Percentiles rank a stretch among this genome's conserved stretches.
Conservation (phyloP, 2,888 invertebrate species). For the Himalopsyche tibetana region DNA sequence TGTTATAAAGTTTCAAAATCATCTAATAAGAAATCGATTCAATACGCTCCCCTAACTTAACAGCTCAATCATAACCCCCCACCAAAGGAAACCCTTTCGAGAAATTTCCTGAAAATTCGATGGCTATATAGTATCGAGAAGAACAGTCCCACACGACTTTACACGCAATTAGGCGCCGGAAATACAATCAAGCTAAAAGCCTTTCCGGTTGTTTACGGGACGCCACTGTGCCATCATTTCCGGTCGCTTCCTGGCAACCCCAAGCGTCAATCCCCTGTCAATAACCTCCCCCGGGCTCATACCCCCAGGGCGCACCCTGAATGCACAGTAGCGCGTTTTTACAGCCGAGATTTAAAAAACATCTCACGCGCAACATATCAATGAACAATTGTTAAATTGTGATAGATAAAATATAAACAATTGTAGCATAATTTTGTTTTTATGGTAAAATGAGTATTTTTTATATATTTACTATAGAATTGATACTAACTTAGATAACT, state of each 20-base stretch:
- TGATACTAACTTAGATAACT: no score
- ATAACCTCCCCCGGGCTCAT: conserved; percentile 46
- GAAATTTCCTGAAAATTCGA: conserved; percentile 16
- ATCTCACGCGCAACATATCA: no score
- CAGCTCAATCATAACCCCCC: neutral
- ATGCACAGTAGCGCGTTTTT: neutral
- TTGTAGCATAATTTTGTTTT: no score
- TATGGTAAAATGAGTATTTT: no score
- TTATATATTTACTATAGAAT: no score
- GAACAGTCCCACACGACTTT: conserved; percentile 26
- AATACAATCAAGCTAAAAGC: conserved; percentile 56
- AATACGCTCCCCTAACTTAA: neutral
- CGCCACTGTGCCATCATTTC: conserved; percentile 37
- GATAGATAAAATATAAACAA: no score
- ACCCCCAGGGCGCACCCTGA: neutral
- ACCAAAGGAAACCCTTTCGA: neutral
- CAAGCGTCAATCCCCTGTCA: conserved; percentile 52
- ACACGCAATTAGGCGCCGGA: conserved; percentile 50
- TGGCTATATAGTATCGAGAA: neutral
- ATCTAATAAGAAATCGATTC: neutral
- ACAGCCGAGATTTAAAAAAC: no score
- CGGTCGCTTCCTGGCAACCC: conserved; percentile 44
- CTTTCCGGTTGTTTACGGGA: conserved; percentile 50
- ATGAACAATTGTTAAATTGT: no score
- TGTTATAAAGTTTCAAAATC: neutral